A percentile compares a stretch with the other conserved stretches of the same genome.
These are phyloP conservation scores for Pocota personata DNA, from an alignment of 2,888 invertebrate genomes.

Conservation along the genomic window DNA sequence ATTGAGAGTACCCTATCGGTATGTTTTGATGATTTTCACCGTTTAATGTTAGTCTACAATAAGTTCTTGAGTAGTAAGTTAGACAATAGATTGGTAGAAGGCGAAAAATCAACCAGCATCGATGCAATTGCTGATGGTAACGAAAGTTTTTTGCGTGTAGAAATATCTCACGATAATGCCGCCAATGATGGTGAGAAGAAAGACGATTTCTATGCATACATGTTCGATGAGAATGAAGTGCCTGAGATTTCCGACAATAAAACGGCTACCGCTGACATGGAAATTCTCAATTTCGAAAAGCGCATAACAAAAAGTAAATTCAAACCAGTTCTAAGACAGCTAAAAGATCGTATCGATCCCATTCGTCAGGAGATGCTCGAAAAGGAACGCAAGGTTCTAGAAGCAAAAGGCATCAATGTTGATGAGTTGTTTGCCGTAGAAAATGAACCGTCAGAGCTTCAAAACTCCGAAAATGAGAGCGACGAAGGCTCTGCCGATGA, in stretches of 20 bases:
- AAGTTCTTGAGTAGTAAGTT: conserved; percentile 81
- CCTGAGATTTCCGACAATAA: conserved; percentile 57
- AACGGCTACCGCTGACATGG: conserved; percentile 76
- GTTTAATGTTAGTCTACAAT: conserved; percentile 81
- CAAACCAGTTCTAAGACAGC: conserved; percentile 81
- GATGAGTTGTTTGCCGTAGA: conserved; percentile 78
- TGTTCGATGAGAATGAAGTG: conserved; percentile 79
- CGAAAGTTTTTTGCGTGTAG: conserved; percentile 80
- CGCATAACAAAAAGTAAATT: conserved; percentile 81
- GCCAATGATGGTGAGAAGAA: conserved; percentile 76
- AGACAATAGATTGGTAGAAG: conserved; percentile 66
- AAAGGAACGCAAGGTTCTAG: conserved; percentile 80
- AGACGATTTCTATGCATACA: conserved; percentile 82
- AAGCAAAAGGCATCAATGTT: conserved; percentile 82
- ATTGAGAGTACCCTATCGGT: conserved; percentile 80
- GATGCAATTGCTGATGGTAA: conserved; percentile 68
- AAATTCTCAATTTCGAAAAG: conserved; percentile 81
- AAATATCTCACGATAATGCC: conserved; percentile 78
- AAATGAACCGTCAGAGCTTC: conserved; percentile 39
- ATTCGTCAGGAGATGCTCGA: conserved; percentile 81
- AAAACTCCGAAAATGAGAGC: conserved; percentile 55
- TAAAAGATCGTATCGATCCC: conserved; percentile 82
- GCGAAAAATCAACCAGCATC: conserved; percentile 10
- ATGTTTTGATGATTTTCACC: conserved; percentile 82
- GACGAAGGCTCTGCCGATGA: conserved; percentile 78